phyloP scores from a whole-genome alignment of 2,797 vertebrate genomes.

The Enteromius paludinosus region DNA sequence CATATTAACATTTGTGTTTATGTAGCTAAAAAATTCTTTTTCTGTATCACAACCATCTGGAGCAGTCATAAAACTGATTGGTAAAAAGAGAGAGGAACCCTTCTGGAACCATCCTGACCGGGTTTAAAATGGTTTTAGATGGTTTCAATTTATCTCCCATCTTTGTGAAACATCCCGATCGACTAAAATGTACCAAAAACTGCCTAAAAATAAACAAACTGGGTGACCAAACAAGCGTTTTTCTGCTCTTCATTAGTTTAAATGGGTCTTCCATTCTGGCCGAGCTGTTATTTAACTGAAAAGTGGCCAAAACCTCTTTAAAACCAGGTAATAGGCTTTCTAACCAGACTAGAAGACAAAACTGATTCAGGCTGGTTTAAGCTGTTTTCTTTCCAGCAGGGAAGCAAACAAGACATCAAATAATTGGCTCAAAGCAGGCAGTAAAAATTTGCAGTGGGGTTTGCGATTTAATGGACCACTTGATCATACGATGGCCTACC shows the following conservation, averaged over 20 bases:
- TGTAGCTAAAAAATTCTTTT: neutral
- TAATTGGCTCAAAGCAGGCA: neutral
- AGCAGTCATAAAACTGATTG: neutral
- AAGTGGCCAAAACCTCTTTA: neutral
- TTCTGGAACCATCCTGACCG: neutral
- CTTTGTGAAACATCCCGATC: neutral
- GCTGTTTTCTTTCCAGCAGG: neutral
- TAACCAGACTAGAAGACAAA: neutral
- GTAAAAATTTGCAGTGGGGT: neutral
- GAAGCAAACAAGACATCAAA: slow-evolving; percentile 11
- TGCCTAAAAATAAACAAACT: neutral
- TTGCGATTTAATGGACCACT: neutral
- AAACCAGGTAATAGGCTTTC: neutral
- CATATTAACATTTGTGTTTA: neutral
- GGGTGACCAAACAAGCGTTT: neutral
- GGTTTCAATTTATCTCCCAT: neutral
- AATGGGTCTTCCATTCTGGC: neutral
- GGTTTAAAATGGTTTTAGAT: neutral
- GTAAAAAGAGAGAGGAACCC: neutral
- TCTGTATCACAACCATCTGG: neutral
- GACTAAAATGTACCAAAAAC: neutral
- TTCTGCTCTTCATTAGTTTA: neutral
- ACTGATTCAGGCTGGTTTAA: neutral
- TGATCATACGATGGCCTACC: neutral
- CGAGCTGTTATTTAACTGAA: neutral